phyloP scores from a whole-genome alignment of 2,797 vertebrate species.

The Pangasius krempfi region DNA sequence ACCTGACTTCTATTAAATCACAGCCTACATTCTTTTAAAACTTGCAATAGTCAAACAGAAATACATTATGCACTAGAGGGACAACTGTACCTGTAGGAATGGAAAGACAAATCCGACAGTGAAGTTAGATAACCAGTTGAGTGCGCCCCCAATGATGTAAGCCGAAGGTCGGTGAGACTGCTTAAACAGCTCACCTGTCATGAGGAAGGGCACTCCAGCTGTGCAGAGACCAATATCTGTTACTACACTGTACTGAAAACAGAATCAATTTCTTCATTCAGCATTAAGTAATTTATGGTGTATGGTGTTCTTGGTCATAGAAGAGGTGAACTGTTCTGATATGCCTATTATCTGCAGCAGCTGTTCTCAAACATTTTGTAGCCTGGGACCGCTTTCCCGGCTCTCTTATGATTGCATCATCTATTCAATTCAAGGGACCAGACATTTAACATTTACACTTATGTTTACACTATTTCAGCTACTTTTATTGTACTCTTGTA shows the following conservation, averaged over 20 bases:
- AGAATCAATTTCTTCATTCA: background rate
- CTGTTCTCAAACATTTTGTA: background rate
- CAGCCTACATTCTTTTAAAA: background rate
- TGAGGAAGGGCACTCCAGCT: conserved; percentile 88
- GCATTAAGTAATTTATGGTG: background rate
- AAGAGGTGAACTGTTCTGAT: background rate
- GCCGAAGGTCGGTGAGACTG: conserved; percentile 87
- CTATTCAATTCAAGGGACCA: background rate
- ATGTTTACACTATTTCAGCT: too few relatives aligned
- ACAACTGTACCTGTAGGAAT: conserved; percentile 83
- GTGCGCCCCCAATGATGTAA: conserved; percentile 83
- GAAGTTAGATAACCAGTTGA: conserved; percentile 93
- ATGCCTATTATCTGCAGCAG: background rate
- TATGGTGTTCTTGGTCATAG: background rate
- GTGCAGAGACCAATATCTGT: conserved; percentile 23
- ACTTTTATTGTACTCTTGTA: too few relatives aligned
- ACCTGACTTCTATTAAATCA: background rate
- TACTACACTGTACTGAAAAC: background rate
- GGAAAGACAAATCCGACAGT: conserved; percentile 87
- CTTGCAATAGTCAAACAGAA: background rate
- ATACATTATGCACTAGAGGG: background rate
- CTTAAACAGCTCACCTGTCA: conserved; percentile 89
- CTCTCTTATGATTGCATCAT: background rate
- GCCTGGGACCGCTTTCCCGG: background rate
- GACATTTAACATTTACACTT: background rate